Conservation (phyloP, 2,797 vertebrate genomes). For the Crocodylus rhombifer region DNA sequence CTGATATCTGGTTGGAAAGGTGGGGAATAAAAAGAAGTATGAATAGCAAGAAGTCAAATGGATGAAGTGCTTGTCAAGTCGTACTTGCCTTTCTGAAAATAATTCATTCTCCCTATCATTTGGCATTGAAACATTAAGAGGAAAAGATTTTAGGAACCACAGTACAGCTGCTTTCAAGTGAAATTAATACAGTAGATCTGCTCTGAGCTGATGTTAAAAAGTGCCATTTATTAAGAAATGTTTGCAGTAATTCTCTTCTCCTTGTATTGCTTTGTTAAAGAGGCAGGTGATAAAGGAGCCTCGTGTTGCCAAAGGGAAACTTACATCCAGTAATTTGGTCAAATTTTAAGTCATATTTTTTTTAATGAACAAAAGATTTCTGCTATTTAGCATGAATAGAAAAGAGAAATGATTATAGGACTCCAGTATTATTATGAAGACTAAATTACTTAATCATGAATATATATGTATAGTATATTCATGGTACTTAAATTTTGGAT, state of each 20-base stretch:
- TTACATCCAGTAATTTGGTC: neutral
- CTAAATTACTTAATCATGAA: conserved; percentile 8
- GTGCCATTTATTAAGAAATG: neutral
- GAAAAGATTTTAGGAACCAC: neutral
- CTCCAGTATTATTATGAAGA: conserved; percentile 14
- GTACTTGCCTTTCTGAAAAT: neutral
- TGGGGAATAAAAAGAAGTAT: rapidly evolving
- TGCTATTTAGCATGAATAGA: conserved; percentile 1
- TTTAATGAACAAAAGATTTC: neutral
- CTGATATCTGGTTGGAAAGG: neutral
- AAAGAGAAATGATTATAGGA: neutral
- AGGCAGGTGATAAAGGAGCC: neutral
- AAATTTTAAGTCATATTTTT: neutral
- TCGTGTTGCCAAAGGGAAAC: neutral
- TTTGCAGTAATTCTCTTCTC: neutral
- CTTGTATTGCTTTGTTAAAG: conserved; percentile 3
- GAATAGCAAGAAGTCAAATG: neutral
- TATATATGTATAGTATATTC: neutral
- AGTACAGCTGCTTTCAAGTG: neutral
- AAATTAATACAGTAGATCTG: conserved; percentile 6
- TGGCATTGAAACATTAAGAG: neutral
- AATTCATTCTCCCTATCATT: neutral
- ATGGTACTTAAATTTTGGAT: neutral
- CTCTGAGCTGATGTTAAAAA: neutral
- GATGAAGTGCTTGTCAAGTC: neutral